These are phyloP conservation scores for Sinella curviseta DNA, from an alignment of 1,140 invertebrate species.

Conservation along the genomic window DNA sequence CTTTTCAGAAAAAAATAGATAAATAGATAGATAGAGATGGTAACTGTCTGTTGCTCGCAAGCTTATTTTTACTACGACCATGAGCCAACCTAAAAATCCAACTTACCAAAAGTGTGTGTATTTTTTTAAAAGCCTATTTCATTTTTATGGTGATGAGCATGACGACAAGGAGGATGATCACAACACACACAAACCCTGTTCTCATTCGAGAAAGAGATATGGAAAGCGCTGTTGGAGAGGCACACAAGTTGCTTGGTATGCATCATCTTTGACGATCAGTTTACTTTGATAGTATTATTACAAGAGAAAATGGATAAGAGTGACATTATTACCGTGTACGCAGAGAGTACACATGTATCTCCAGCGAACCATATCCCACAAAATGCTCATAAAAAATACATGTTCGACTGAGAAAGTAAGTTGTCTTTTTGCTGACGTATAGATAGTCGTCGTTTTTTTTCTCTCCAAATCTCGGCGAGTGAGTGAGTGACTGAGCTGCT, in stretches of 20 bases:
- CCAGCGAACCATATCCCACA: background rate
- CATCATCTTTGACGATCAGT: background rate
- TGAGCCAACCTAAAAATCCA: background rate
- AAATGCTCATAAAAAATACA: constrained; percentile 13
- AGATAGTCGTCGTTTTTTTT: background rate
- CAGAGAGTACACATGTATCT: background rate
- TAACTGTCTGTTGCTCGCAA: background rate
- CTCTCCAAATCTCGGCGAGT: too few relatives aligned
- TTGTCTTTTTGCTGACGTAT: background rate
- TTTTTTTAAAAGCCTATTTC: background rate
- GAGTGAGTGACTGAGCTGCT: too few relatives aligned
- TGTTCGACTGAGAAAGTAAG: background rate
- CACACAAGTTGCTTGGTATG: background rate
- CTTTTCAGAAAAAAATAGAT: background rate
- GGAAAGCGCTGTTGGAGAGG: background rate
- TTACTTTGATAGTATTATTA: constrained; percentile 7
- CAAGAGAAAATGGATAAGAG: background rate
- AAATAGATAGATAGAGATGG: background rate
- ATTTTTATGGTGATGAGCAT: background rate
- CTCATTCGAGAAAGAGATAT: background rate
- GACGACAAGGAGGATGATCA: background rate
- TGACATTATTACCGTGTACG: background rate
- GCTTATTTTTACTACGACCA: background rate
- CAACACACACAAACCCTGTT: background rate
- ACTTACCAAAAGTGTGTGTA: background rate